Evolutionary conservation across 2,113 vertebrate genomes (phyloP), one percentile per base, ranked within the genome.

Genomic region (Proterorhinus semilunaris): DNA sequence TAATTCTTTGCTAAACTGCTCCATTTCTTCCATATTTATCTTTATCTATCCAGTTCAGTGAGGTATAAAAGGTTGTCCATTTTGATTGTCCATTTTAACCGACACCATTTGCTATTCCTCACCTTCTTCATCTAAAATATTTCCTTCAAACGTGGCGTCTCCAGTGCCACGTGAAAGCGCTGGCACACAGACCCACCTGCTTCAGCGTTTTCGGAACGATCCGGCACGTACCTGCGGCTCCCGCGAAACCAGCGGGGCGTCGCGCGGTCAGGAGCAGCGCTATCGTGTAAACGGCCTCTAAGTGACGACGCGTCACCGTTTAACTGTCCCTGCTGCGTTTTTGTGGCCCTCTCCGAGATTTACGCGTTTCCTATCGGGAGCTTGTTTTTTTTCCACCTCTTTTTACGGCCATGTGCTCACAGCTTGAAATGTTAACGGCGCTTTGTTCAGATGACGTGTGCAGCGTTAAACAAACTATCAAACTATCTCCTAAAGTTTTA

Each of bases 311-410:
- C 8, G 36, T 58, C 42, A 58, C 55, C 55, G 6, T 58, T 58
- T 58, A 58, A 42, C 55, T 57, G 54, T 58, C 55, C 42, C 10
- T 6, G 27, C 21, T 42, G 55, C 55, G 43, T 58, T 58, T 58
- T 58, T 58, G 55, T 58, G 55, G 55, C 42, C 55, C 27, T 15
- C 10, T 7, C n/a, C n/a, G 55, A 58, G 55, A 58, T 58, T 58
- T 42, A 58, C 7, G 55, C 42, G 55, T 42, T 58, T 58, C 55
- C 55, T 58, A 42, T 42, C 55, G 36, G 21, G 21, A 58, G 55
- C 21, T 58, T 58, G 27, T 58, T 58, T 58, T 58, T 21, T 21
- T 58, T 58, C 55, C 55, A 58, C 55, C 13, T 21, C 21, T 58
- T 53, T 58, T 58, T 58, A 58, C 42, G 10, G 13, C 11, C 55